Evolutionary conservation across 2,113 vertebrate species (phyloP), one percentile per base, ranked within the genome.

Genomic region (Larimichthys crocea): DNA sequence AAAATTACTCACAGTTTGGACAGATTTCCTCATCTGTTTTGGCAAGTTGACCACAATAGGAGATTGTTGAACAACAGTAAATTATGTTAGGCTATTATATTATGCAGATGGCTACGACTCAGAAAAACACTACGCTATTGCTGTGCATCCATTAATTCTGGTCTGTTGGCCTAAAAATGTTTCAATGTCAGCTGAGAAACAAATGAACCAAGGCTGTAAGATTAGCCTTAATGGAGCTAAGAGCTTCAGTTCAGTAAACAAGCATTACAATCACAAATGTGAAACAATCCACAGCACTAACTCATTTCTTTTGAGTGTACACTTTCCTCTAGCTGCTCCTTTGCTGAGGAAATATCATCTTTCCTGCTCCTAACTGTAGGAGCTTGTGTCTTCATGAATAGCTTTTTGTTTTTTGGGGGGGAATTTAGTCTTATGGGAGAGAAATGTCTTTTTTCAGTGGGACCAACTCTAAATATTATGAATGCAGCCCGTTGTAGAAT

Each of bases 401-500:
- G 12, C 6, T 11, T 74, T 69, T 11, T 74, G 60, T 57, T 31
- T 29, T 62, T 64, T n/a, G 26, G 4, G 31, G 3, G n/a, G 50
- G 17, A 44, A 68, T 74, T 74, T 26, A 26, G 42, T 68, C 40
- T 76, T 56, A 15, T 66, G 74, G 48, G 64, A 69, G 6, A 15
- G 40, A 74, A 62, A 60, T 52, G 42, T 35, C 15, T 52, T 61
- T 62, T 16, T 48, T 50, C 31, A 24, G 0, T 26, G 50, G 68
- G 76, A 74, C 17, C n/a, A 50, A 75, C 26, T 63, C 46, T 74
- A 53, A 49, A 78, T 69, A 65, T 50, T 53, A 35, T 40, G 3
- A 55, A 55, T 29, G 52, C 42, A 70, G 22, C 14, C 2, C 2
- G 4, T n/a, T 14, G 29, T 35, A 24, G 26, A 3, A 8, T 75